phyloP scores from a whole-genome alignment of 1,140 invertebrate genomes.

The Danaus plexippus region DNA sequence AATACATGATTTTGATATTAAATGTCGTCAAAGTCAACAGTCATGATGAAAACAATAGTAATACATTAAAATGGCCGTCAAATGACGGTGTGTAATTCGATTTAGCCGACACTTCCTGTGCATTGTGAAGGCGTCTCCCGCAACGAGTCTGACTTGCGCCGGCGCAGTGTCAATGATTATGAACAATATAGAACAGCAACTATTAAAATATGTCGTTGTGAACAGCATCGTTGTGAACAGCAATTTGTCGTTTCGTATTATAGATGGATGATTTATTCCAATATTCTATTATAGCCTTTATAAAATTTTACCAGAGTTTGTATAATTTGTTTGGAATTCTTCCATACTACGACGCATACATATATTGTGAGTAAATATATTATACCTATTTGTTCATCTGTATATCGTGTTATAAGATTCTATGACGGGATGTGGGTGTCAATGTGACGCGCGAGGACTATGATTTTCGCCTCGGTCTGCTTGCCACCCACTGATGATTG shows the following conservation, averaged over 20 bases:
- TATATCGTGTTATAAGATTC: neutral
- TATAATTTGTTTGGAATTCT: no score
- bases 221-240: no score
- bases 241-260: no score
- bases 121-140: slow-evolving; percentile 51
- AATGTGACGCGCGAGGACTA: slow-evolving; percentile 55
- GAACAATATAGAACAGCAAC: neutral
- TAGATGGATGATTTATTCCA: no score
- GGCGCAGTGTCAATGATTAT: slow-evolving; percentile 35
- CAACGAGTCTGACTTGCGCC: slow-evolving; percentile 35
- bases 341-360: no score
- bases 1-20: neutral
- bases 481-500: slow-evolving; percentile 52
- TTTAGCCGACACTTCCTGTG: slow-evolving; percentile 66
- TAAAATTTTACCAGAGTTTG: no score
- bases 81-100: slow-evolving; percentile 47
- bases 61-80: slow-evolving; percentile 46
- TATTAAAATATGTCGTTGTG: no score
- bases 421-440: slow-evolving; percentile 54
- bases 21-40: slow-evolving; percentile 23
- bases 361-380: neutral
- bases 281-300: no score
- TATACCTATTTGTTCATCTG: slow-evolving; percentile 18
- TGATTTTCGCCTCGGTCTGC: slow-evolving; percentile 62
- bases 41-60: slow-evolving; percentile 48